Evolutionary conservation across 2,888 invertebrate species (phyloP).

Genomic region (Crematogaster levior): DNA sequence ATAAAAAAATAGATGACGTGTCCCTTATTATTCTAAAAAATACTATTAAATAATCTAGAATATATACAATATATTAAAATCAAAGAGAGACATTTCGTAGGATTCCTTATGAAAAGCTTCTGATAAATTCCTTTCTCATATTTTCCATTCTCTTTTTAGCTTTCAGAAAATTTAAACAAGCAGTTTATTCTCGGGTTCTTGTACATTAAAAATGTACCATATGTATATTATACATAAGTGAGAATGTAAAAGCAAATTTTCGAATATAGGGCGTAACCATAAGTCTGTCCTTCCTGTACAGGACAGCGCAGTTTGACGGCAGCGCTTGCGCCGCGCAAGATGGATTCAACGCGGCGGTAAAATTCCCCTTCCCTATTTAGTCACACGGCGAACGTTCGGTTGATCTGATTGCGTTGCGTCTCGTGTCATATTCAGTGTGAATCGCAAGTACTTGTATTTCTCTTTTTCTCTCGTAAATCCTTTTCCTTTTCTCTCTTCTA

Average conservation of each 20-base stretch:
- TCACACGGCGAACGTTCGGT: slow-evolving; percentile 81
- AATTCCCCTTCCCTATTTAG: slow-evolving; percentile 79
- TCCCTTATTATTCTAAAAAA: too few relatives aligned
- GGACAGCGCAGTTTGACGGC: slow-evolving; percentile 83
- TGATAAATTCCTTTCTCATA: too few relatives aligned
- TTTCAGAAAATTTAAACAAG: too few relatives aligned
- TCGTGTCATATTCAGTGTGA: slow-evolving; percentile 41
- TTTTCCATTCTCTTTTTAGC: too few relatives aligned
- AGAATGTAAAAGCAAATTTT: slow-evolving; percentile 51
- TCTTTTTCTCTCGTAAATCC: not conserved
- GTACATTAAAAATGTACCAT: too few relatives aligned
- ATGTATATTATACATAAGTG: slow-evolving; percentile 43
- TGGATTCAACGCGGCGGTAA: slow-evolving; percentile 81
- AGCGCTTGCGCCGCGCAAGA: slow-evolving; percentile 82
- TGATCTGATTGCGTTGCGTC: slow-evolving; percentile 49
- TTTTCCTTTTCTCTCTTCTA: too few relatives aligned
- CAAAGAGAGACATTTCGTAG: too few relatives aligned
- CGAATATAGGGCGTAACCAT: slow-evolving; percentile 79
- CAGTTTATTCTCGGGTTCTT: too few relatives aligned
- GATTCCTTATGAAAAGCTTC: too few relatives aligned
- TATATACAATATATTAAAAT: too few relatives aligned
- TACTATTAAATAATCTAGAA: too few relatives aligned
- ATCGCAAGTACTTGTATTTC: slow-evolving; percentile 40
- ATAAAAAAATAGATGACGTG: too few relatives aligned
- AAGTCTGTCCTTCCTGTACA: slow-evolving; percentile 82